These are phyloP conservation scores for Regulus satrapa DNA, from an alignment of 2,113 vertebrate species.

Conservation along the genomic window DNA sequence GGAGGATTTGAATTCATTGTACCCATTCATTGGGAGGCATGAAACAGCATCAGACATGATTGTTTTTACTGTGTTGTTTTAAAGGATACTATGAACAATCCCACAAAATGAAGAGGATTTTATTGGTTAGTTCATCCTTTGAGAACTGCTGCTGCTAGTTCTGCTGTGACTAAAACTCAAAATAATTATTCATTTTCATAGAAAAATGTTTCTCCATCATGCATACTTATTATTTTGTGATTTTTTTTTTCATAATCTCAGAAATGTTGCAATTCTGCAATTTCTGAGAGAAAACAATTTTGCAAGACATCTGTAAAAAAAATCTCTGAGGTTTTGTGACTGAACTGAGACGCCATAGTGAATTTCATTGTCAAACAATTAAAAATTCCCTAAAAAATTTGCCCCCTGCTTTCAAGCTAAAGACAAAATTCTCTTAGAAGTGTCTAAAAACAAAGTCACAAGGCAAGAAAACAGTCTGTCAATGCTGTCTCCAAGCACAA, in stretches of 20 bases:
- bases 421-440: not conserved
- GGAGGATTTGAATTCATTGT: not conserved
- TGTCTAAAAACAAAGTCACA: not conserved
- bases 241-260: not conserved
- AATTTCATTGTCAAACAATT: not conserved
- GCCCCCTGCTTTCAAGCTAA: not conserved
- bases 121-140: not conserved
- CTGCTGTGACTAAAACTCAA: not conserved
- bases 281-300: not conserved
- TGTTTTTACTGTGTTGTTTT: not conserved
- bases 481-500: not conserved
- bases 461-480: not conserved
- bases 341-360: not conserved
- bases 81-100: not conserved
- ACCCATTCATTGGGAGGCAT: rapidly evolving
- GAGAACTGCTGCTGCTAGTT: not conserved
- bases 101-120: not conserved
- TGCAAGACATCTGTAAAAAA: not conserved
- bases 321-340: not conserved
- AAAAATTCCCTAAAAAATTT: not conserved
- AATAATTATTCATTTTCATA: not conserved
- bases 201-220: not conserved
- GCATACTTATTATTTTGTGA: not conserved
- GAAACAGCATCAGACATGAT: not conserved
- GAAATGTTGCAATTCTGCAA: not conserved